These are phyloP conservation scores for Sula dactylatra DNA, from an alignment of 2,113 vertebrate genomes.

Conservation along the genomic window DNA sequence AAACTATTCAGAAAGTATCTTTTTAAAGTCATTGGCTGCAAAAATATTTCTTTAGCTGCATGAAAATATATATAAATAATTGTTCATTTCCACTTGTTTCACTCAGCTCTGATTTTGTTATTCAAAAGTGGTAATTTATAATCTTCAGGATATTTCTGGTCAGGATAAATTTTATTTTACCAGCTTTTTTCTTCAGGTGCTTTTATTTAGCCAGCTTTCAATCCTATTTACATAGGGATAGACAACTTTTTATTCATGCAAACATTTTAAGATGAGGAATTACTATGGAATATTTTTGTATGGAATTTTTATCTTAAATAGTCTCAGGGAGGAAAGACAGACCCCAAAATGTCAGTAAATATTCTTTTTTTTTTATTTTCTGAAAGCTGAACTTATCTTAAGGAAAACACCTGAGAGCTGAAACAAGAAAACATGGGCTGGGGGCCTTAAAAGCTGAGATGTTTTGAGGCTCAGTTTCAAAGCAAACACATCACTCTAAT, in stretches of 20 bases:
- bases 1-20: neutral
- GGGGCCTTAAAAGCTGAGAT: neutral
- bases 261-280: neutral
- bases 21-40: neutral
- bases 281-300: neutral
- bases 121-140: neutral
- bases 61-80: neutral
- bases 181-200: neutral
- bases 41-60: neutral
- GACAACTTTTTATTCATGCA: neutral
- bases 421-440: neutral
- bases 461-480: constrained; percentile 7
- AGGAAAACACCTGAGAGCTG: neutral
- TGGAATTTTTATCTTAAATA: neutral
- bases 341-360: neutral
- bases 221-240: neutral
- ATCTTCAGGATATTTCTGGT: neutral
- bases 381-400: neutral
- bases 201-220: neutral
- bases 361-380: neutral
- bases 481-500: neutral
- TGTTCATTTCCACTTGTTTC: neutral
- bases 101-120: neutral
- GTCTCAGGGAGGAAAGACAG: neutral
- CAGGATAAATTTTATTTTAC: neutral